phyloP scores from a whole-genome alignment of 2,888 invertebrate species.

The Drosophila melanosoma region DNA sequence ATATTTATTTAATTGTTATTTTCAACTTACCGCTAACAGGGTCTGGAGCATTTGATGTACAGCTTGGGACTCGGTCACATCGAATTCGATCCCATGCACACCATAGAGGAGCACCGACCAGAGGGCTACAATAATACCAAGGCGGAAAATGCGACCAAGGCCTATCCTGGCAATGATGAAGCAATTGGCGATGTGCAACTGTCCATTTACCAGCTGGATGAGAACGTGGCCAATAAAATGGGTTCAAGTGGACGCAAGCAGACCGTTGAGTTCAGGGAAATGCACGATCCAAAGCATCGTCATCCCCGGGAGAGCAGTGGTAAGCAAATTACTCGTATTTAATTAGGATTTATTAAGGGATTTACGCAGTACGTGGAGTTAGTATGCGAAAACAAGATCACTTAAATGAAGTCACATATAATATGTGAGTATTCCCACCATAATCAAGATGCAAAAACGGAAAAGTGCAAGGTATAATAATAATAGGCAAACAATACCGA shows the following conservation, averaged over 20 bases:
- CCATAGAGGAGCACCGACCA: constrained; percentile 83
- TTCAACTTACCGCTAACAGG: constrained; percentile 84
- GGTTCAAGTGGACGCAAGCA: constrained; percentile 25
- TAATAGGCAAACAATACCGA: constrained; percentile 27
- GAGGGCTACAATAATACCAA: constrained; percentile 70
- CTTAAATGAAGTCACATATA: not conserved
- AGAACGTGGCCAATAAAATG: constrained; percentile 13
- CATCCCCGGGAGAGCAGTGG: constrained; percentile 84
- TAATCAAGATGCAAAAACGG: constrained; percentile 12
- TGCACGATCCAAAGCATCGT: constrained; percentile 84
- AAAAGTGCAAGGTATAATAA: constrained; percentile 17
- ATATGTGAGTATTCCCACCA: constrained; percentile 17
- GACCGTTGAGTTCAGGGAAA: constrained; percentile 79
- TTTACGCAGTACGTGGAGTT: not conserved
- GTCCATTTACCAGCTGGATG: constrained; percentile 19
- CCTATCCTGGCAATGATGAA: constrained; percentile 52
- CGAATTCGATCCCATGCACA: constrained; percentile 85
- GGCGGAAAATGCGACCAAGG: constrained; percentile 8
- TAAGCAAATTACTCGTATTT: constrained; percentile 54
- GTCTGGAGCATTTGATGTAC: constrained; percentile 89
- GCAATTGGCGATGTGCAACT: constrained; percentile 47
- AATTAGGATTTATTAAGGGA: not conserved
- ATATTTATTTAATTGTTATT: not conserved
- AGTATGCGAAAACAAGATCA: not conserved
- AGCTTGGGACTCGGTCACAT: constrained; percentile 88